Evolutionary conservation across 2,797 vertebrate species (phyloP), one percentile per base, ranked within the genome.

Genomic region (Silurus aristotelis): DNA sequence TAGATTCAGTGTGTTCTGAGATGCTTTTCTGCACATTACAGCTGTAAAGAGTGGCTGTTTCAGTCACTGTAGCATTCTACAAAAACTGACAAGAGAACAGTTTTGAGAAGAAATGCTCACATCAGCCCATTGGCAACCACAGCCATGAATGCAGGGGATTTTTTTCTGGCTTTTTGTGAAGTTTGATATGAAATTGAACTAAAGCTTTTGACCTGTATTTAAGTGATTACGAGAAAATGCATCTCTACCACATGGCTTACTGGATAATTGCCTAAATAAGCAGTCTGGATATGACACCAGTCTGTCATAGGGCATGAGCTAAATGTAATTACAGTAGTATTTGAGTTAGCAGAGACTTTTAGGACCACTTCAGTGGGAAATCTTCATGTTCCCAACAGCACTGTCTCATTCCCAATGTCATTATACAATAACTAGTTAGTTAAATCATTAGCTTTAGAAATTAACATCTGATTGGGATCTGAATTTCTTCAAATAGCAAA

Each of bases 341-440:
- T 76, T 31, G 58, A 12, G 52, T 31, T 31, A 76, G 56, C 14
- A 76, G 25, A 58, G 31, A 25, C 52, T 58, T 58, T 76, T 31
- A 6, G 4, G 8, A 31, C 19, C 15, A 58, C 15, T 5, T 76
- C 25, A 27, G 48, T 52, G 22, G 48, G 14, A 55, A 75, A 27
- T 56, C 6, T 27, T 27, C 48, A 17, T 9, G n/a, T n/a, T 55
- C 22, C 72, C n/a, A 75, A 13, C 46, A 75, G 72, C 25, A 75
- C n/a, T 25, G 48, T 75, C 48, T 75, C 6, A 56, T 75, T 75
- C 56, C 19, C 55, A 31, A 5, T 76, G 73, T 31, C 55, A 20
- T 76, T 76, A 56, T 76, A 76, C 55, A 3, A 31, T 20, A 58
- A 76, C 73, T 31, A 58, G 52, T 75, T 75, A 56, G n/a, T 27